A percentile compares a stretch with the other conserved stretches of the same genome.
These are phyloP conservation scores for Cryptoprocta ferox DNA, from an alignment of 2,797 vertebrate genomes.

Conservation along the genomic window DNA sequence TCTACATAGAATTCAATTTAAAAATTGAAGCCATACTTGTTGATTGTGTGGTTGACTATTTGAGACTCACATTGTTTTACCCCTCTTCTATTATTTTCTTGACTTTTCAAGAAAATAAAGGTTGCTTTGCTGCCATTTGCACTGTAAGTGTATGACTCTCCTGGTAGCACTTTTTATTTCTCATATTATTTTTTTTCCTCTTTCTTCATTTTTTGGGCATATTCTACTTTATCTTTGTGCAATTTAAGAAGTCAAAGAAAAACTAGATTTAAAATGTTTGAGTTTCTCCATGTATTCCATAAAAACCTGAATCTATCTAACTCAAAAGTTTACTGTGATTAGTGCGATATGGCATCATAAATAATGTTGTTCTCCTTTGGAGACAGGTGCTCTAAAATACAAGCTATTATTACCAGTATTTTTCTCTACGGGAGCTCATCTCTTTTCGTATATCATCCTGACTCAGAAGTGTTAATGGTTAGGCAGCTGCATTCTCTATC, in stretches of 20 bases:
- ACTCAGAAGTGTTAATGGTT: constrained; percentile 25
- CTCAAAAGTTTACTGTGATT: not conserved
- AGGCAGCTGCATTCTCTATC: not conserved
- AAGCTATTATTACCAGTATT: constrained; percentile 33
- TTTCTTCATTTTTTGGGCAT: not conserved
- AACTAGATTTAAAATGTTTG: constrained; percentile 45
- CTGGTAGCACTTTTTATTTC: constrained; percentile 14
- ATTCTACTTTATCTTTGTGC: constrained; percentile 21
- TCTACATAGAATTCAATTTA: not conserved
- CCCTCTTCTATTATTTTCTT: not conserved
- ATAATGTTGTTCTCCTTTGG: constrained; percentile 30
- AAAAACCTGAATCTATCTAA: not conserved
- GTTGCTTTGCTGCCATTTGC: not conserved
- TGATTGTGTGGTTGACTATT: not conserved
- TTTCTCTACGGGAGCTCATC: constrained; percentile 47
- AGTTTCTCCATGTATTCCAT: not conserved
- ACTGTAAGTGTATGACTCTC: not conserved
- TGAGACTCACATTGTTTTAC: not conserved
- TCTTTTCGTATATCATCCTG: not conserved
- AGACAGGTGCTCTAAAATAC: constrained; percentile 32
- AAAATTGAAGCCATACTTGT: not conserved
- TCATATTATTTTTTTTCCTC: not conserved
- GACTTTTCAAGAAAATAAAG: constrained; percentile 40
- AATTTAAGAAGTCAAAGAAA: constrained; percentile 48
- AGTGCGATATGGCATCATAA: not conserved